Base-by-base conservation (phyloP, 2,797 vertebrate species). In the Tiaroga cobitis region DNA sequence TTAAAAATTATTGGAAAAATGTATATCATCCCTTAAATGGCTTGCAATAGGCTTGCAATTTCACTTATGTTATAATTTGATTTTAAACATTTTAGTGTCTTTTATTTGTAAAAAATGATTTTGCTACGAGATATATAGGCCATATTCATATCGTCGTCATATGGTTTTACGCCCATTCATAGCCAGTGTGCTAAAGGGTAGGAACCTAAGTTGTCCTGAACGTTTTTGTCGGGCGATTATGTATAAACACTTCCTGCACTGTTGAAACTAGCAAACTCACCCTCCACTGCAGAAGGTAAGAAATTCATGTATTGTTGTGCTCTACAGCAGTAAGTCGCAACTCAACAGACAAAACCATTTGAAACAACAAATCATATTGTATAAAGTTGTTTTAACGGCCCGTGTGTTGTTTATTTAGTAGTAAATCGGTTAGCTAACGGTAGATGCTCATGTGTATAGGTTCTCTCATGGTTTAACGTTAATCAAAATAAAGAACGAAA, bases 181-280 rank as follows among this genome's bases (percentile, higher is more conserved):
- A 21, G 8, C 46, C 26, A 24, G 19, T 11, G 18, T 54, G 49
- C 49, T 51, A 7, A 51, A 51, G 19, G 46, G 56, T 75, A 39
- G 89, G 89, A 90, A 88, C 87, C 39, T 59, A 80, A 54, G 11
- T 8, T 68, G 13, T 32, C 9, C 0, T 0, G 8, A 41, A 29
- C 37, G 80, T 83, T 83, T 78, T 34, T 61, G 56, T 81, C 84
- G 84, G 84, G 19, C 26, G 8, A 15, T 78, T 74, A 84, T 29
- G 81, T n/a, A 3, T 51, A 59, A 37, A 86, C 89, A 87, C 88
- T 94, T 95, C 92, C 92, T 82, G 79, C 90, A 89, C 92, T 85
- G 86, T 90, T 88, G 91, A 95, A 96, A 94, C 92, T 87, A 95
- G 95, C 95, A 92, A 94, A 95, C 94, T 96, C 95, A 96, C 95